A percentile compares a stretch with the other conserved stretches of the same genome.
Evolutionary conservation across 2,888 invertebrate genomes (phyloP).

Genomic region (Drosophila monieri): DNA sequence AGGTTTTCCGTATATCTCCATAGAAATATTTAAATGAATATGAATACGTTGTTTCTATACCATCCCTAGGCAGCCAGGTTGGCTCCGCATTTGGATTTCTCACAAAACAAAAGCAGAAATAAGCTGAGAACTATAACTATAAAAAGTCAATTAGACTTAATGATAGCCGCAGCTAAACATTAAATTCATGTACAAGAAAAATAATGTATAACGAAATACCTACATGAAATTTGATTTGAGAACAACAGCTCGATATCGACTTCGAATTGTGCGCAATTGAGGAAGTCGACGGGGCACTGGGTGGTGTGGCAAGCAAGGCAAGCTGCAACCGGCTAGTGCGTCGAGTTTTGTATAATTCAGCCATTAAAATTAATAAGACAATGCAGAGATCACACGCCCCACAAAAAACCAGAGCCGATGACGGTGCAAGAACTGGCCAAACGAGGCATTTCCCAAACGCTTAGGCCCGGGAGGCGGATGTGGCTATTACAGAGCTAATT

Average conservation of each 20-base stretch:
- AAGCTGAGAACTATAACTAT: conserved; percentile 58
- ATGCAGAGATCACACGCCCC: conserved; percentile 50
- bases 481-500: conserved; percentile 50
- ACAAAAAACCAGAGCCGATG: conserved; percentile 21
- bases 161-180: conserved; percentile 72
- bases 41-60: not conserved
- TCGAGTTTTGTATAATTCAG: conserved; percentile 50
- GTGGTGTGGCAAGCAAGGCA: conserved; percentile 24
- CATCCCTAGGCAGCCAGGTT: conserved; percentile 22
- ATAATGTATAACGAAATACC: conserved; percentile 11
- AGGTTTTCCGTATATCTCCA: not conserved
- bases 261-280: conserved; percentile 66
- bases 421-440: conserved; percentile 35
- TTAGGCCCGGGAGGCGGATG: conserved; percentile 40
- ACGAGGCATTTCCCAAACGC: conserved; percentile 32
- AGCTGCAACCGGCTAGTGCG: conserved; percentile 30
- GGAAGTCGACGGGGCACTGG: conserved; percentile 59
- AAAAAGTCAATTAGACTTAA: conserved; percentile 78
- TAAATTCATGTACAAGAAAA: conserved; percentile 56
- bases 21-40: not conserved
- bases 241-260: conserved; percentile 35
- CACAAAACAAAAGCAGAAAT: conserved; percentile 26
- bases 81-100: conserved; percentile 23
- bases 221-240: conserved; percentile 32
- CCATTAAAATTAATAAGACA: conserved; percentile 72